A percentile compares a stretch with the other conserved stretches of the same genome.
These are phyloP conservation scores for pig (Sus scrofa) DNA, from an alignment of 2,113 vertebrate species.

Conservation along the genomic window DNA sequence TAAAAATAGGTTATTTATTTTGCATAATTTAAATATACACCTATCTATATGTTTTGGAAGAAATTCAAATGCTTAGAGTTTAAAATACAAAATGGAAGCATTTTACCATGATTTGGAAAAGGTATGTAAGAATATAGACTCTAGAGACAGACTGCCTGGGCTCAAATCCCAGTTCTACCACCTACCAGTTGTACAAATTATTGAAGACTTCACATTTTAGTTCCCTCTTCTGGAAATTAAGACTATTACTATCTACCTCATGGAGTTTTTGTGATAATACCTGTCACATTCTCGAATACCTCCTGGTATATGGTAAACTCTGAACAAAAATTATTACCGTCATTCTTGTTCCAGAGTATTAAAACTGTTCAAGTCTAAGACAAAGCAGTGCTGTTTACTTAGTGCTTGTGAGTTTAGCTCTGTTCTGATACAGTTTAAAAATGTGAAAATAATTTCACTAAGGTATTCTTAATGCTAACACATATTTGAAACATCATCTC, in stretches of 20 bases:
- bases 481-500: conserved; percentile 34
- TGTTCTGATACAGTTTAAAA: not conserved
- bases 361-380: conserved; percentile 25
- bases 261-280: conserved; percentile 22
- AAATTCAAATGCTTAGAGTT: conserved; percentile 10
- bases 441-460: not conserved
- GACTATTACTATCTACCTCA: conserved; percentile 6
- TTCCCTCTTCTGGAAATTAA: conserved; percentile 7
- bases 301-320: not conserved
- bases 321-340: not conserved
- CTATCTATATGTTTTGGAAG: conserved; percentile 43
- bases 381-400: not conserved
- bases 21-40: conserved; percentile 59
- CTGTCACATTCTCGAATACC: not conserved
- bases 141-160: not conserved
- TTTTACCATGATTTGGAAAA: not conserved
- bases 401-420: not conserved
- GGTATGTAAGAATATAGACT: not conserved
- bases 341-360: not conserved
- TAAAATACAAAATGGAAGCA: conserved; percentile 26
- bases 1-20: conserved; percentile 28
- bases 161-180: conserved; percentile 1
- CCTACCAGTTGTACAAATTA: conserved; percentile 25
- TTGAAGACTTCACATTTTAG: not conserved
- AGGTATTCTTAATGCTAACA: conserved; percentile 54